phyloP scores from a whole-genome alignment of 2,113 vertebrate species.

The Illadopsis cleaveri region DNA sequence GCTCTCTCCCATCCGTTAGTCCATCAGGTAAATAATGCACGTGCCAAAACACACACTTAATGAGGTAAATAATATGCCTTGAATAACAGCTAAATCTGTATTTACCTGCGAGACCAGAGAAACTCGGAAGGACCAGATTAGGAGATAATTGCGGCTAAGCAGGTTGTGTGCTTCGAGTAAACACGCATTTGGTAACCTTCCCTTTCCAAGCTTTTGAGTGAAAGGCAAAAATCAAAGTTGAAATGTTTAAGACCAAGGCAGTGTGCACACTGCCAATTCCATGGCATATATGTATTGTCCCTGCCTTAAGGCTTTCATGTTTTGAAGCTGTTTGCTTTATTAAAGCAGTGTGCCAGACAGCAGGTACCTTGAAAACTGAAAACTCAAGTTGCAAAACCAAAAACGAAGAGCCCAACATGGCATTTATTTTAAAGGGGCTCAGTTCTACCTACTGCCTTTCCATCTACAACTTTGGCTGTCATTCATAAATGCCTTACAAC shows the following conservation, averaged over 20 bases:
- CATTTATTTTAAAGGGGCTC: not conserved
- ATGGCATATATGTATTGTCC: not conserved
- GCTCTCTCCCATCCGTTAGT: conserved; percentile 74
- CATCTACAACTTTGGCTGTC: not conserved
- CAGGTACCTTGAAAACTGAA: not conserved
- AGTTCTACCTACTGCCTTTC: not conserved
- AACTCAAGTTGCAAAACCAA: not conserved
- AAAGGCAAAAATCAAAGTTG: conserved; percentile 11
- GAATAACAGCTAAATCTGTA: conserved; percentile 76
- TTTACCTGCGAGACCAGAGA: conserved; percentile 80
- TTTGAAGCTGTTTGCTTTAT: not conserved
- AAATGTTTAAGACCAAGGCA: not conserved
- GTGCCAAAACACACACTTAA: conserved; percentile 83
- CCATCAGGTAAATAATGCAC: conserved; percentile 78
- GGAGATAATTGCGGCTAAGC: conserved; percentile 75
- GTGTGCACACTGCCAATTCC: not conserved
- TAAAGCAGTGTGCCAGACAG: not conserved
- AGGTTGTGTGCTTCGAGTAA: conserved; percentile 75
- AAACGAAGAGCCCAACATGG: not conserved
- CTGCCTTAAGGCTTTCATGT: not conserved
- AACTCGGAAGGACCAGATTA: conserved; percentile 78
- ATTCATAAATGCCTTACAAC: conserved; percentile 23
- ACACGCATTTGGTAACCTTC: conserved; percentile 71
- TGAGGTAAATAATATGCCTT: conserved; percentile 81
- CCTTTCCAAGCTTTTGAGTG: conserved; percentile 20